Conservation (phyloP, 2,888 invertebrate genomes). For the Deilephila porcellus region DNA sequence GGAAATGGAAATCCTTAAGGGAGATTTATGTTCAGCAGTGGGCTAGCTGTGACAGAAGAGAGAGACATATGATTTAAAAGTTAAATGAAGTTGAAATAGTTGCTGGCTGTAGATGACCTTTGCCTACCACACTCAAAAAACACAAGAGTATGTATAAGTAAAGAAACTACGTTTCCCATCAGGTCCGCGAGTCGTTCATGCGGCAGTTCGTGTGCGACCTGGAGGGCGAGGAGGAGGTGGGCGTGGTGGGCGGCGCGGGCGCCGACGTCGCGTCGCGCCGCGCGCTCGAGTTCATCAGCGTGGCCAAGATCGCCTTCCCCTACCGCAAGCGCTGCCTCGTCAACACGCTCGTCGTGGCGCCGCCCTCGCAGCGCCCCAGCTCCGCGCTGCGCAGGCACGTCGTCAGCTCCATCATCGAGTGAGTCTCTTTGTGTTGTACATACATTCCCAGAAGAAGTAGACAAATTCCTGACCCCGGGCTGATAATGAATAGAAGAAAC, state of each 20-base stretch:
- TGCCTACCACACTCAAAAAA: too few relatives aligned
- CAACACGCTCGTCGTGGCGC: slow-evolving; percentile 91
- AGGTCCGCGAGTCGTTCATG: slow-evolving; percentile 99
- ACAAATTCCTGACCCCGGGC: too few relatives aligned
- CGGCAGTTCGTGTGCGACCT: slow-evolving; percentile 97
- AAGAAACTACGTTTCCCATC: not conserved
- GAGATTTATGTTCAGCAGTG: not conserved
- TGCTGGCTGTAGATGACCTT: too few relatives aligned
- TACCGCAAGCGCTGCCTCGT: slow-evolving; percentile 94
- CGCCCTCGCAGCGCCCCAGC: slow-evolving; percentile 92
- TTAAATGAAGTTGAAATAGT: too few relatives aligned
- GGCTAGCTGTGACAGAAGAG: too few relatives aligned
- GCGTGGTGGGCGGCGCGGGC: slow-evolving; percentile 65
- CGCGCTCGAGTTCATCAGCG: slow-evolving; percentile 74
- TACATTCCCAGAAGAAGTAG: too few relatives aligned
- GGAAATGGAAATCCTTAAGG: too few relatives aligned
- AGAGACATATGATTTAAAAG: too few relatives aligned
- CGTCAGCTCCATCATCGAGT: slow-evolving; percentile 95
- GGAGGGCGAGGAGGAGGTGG: slow-evolving; percentile 91
- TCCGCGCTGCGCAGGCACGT: slow-evolving; percentile 92
- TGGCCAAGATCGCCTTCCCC: slow-evolving; percentile 75
- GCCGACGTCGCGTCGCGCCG: slow-evolving; percentile 58
- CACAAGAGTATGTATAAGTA: too few relatives aligned
- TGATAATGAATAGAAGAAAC: too few relatives aligned
- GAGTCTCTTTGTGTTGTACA: slow-evolving; percentile 40